Percentiles rank a stretch among this genome's conserved stretches.
These are phyloP conservation scores for Macropis europaea DNA, from an alignment of 2,888 invertebrate species.

Conservation along the genomic window DNA sequence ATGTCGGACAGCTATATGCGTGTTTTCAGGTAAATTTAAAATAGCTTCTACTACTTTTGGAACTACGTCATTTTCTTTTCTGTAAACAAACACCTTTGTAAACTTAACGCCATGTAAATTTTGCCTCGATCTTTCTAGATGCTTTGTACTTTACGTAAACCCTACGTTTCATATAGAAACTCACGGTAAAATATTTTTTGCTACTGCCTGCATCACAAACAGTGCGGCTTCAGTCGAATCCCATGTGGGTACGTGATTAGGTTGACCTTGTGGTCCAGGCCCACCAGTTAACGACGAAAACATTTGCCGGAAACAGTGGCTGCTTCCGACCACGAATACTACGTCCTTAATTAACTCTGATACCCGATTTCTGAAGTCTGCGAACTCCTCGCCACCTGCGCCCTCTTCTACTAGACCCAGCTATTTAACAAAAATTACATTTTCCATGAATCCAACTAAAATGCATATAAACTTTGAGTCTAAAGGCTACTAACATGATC, in stretches of 20 bases:
- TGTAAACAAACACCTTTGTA: constrained; percentile 76
- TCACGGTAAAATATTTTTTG: constrained; percentile 96
- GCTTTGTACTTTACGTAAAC: no score
- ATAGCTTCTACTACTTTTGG: constrained; percentile 97
- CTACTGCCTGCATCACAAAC: constrained; percentile 97
- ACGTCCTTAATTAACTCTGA: constrained; percentile 97
- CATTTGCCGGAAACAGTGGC: constrained; percentile 95
- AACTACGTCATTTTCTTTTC: constrained; percentile 94
- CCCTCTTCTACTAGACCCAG: constrained; percentile 77
- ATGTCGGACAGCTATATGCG: constrained; percentile 92
- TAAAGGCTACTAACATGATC: constrained; percentile 85
- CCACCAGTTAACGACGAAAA: constrained; percentile 84
- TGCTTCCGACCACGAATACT: constrained; percentile 96
- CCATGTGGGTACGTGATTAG: constrained; percentile 89
- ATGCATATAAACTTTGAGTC: not conserved
- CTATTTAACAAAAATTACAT: constrained; percentile 50
- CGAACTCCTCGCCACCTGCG: constrained; percentile 85
- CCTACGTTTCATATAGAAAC: constrained; percentile 72
- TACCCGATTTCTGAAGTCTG: constrained; percentile 91
- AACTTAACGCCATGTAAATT: not conserved
- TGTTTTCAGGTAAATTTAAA: constrained; percentile 88
- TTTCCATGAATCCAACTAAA: not conserved
- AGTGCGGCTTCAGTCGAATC: constrained; percentile 96
- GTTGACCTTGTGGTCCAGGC: constrained; percentile 68
- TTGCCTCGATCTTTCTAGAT: no score